Evolutionary conservation across 2,113 vertebrate species (phyloP), one percentile per base, ranked within the genome.

Genomic region (Epinephelus lanceolatus): DNA sequence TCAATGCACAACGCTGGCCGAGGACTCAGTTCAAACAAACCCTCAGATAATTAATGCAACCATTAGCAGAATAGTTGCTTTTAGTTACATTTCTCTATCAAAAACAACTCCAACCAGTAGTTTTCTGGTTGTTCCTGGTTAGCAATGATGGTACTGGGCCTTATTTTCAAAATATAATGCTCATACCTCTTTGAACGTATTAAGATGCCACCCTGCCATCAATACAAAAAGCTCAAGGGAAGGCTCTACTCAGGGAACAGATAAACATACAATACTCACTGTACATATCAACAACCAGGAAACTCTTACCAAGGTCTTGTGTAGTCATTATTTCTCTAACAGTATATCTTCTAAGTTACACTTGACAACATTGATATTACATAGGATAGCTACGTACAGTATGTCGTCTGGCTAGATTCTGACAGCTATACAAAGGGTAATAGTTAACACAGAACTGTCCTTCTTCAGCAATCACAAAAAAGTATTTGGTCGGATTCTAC

Each of bases 351-450:
- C 84, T 88, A 91, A 75, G 83, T 86, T 91, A 86, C 90, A 94
- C 90, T 92, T 70, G 79, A 93, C 94, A 90, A 91, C 89, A 94
- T 83, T 89, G 88, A 91, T 86, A 87, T 91, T 84, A 92, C 83
- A 86, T 83, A 62, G 74, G 49, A 73, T 80, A 78, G 85, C 88
- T 93, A 90, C 33, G 23, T 78, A 87, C 69, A 63, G 72, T 65
- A 73, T 74, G 84, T 91, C 45, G 33, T 70, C 76, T 80, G 83
- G 83, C 85, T 93, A 89, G 60, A 85, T 86, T 90, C 78, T 40
- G 83, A 92, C 66, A 79, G 85, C 80, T 93, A 88, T 76, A 86
- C 71, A 87, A 82, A 83, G 69, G 71, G 68, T 85, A 84, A 78
- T 63, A 69, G 75, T 80, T 81, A 65, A 88, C 78, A 94, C 77